Base-by-base conservation (phyloP, 1,140 invertebrate species). In the Drosophila truncata region DNA sequence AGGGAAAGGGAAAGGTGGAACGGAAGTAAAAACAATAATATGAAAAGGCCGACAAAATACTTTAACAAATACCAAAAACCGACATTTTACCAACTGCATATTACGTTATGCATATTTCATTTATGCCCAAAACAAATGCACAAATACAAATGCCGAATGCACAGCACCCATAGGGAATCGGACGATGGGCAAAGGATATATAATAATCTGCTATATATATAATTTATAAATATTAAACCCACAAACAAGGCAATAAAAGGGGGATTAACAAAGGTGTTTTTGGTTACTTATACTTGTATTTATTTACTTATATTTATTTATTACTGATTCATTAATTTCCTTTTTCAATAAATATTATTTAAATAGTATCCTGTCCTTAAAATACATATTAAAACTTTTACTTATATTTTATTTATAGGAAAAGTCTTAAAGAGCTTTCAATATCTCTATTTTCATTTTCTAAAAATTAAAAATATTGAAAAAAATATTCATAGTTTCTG, bases 61-160 rank as follows among this genome's bases (percentile, higher is more conserved):
- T 80, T 84, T 66, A 70, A 80, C 64, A 83, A 83, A 83, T 83
- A 83, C 76, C 71, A 23, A 84, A 77, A 85, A 73, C 82, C 82
- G 63, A 62, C 81, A 84, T 80, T 84, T 84, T 72, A 79, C 66
- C 77, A 77, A 80, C 82, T 80, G 77, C 59, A 84, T 84, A 84
- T 84, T 77, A 84, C 60, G 77, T 64, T 78, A 84, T 84, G 82
- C 77, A 84, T 85, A 84, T 80, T 84, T 80, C 72, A 84, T 84
- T 84, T 69, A 77, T 78, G 67, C 39, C 60, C 63, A 66, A 69
- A 69, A 78, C 50, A 77, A 72, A 72, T 55, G 55, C 35, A 54
- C n/a, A 69, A 59, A 65, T 29, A 65, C 42, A 58, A 49, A 33
- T 58, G 23, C 37, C 55, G 44, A 46, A 55, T 47, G 39, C 50